Evolutionary conservation across 30 jellyfish, hydroid and myxozoan genomes (phyloP), one percentile per base, ranked within the genome.

Genomic region (Nemopilema nomurai): DNA sequence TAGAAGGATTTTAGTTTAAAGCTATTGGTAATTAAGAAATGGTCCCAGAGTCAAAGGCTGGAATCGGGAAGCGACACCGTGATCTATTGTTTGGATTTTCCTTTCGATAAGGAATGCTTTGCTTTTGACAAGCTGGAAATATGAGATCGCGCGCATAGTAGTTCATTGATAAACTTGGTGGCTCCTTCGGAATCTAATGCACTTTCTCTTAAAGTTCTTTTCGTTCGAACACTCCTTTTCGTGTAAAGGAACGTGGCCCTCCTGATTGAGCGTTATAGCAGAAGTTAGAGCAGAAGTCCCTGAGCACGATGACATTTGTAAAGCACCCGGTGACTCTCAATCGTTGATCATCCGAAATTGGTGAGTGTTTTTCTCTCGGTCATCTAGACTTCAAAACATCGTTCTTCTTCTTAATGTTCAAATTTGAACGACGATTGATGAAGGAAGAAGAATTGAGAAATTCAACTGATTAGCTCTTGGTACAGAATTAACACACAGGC

Each of bases 71-170:
- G 64, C 33, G 69, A 41, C 83, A 73, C 7, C 51, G 49, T 33
- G 83, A 73, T 41, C 69, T 73, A 49, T 73, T 73, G 83, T 73
- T 73, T 73, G 83, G 83, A 73, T 73, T 41, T 73, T 20, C 83
- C 22, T 41, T 32, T 67, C 51, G n/a, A 41, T 41, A 69, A 30
- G 50, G 70, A 32, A 73, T 22, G 83, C 83, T 32, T 69, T 16
- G 27, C 49, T 69, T 33, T 73, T 31, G 69, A 8, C 71, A 4
- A 16, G 69, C 27, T 21, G 68, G 83, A 73, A 73, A 73, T 41
- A 8, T 41, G 83, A 73, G 69, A 73, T 21, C 69, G 57, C 57
- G 6, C 13, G 13, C 6, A 41, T 13, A 41, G n/a, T 41, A 41
- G 57, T 41, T 41, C 57, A 41, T 41, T 41, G 57, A 41, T 41